phyloP scores from a whole-genome alignment of 2,113 vertebrate species.

The Gallinago undulata region DNA sequence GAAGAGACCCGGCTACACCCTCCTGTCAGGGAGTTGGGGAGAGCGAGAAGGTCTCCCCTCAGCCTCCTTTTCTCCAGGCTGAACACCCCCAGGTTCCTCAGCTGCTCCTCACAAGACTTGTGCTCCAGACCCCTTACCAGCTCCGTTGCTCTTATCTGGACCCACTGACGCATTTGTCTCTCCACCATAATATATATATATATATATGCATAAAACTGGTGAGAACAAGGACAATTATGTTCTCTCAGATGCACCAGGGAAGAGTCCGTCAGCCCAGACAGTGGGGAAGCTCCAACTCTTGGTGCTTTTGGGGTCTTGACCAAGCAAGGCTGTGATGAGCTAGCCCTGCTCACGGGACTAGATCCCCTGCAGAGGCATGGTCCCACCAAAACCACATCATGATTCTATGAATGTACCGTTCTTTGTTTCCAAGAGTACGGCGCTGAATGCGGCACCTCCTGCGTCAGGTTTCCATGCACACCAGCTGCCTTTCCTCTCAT shows the following conservation, averaged over 20 bases:
- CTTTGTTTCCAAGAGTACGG: not conserved
- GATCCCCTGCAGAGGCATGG: not conserved
- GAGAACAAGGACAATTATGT: not conserved
- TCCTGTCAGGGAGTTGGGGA: too few relatives aligned
- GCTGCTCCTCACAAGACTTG: too few relatives aligned
- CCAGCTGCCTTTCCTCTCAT: not conserved
- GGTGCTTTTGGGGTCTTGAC: not conserved
- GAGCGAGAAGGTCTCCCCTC: too few relatives aligned
- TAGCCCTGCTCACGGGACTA: not conserved
- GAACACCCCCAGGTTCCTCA: too few relatives aligned
- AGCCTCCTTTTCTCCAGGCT: too few relatives aligned
- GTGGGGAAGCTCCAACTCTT: fast-evolving
- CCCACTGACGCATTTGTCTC: not conserved
- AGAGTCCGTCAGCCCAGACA: not conserved
- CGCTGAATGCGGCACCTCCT: not conserved
- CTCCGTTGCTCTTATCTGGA: too few relatives aligned
- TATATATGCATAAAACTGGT: fast-evolving
- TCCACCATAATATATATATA: fast-evolving
- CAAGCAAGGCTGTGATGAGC: not conserved
- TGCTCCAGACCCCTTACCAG: too few relatives aligned
- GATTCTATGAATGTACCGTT: not conserved
- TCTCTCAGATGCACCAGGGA: not conserved
- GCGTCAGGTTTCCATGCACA: not conserved
- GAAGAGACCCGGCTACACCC: too few relatives aligned
- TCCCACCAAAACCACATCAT: fast-evolving